A percentile compares a stretch with the other conserved stretches of the same genome.
Evolutionary conservation across 1,140 invertebrate genomes (phyloP).

Genomic region (Condylostylus longicornis): DNA sequence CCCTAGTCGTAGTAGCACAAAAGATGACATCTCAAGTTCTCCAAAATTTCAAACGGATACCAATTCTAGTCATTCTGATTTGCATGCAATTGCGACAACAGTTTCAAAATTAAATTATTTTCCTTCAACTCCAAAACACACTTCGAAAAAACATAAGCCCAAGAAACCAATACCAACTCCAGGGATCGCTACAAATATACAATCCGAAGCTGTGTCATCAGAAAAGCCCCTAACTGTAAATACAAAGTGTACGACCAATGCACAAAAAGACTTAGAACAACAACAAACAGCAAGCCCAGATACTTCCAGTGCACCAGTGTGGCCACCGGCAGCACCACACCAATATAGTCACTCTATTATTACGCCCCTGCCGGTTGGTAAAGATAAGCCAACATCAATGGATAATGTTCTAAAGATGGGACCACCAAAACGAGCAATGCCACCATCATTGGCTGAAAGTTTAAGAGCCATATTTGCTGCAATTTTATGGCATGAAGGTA

Average conservation of each 20-base stretch:
- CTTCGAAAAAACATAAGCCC: too few relatives aligned
- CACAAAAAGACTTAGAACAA: neutral
- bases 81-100: too few relatives aligned
- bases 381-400: neutral
- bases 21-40: neutral
- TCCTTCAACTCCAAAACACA: slow-evolving; percentile 28
- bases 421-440: slow-evolving; percentile 61
- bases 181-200: too few relatives aligned
- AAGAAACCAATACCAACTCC: too few relatives aligned
- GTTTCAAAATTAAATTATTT: too few relatives aligned
- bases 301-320: slow-evolving; percentile 11
- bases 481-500: slow-evolving; percentile 90
- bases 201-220: too few relatives aligned
- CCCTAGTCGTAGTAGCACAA: too few relatives aligned
- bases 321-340: slow-evolving; percentile 9
- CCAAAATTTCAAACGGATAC: neutral
- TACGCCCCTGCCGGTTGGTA: neutral
- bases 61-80: neutral
- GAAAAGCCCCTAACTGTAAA: too few relatives aligned
- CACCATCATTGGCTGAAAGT: slow-evolving; percentile 85
- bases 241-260: too few relatives aligned
- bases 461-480: slow-evolving; percentile 87
- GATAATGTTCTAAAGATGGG: too few relatives aligned
- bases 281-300: slow-evolving; percentile 10
- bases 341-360: neutral